phyloP scores from a whole-genome alignment of 2,797 vertebrate genomes.

The Myotis myotis region DNA sequence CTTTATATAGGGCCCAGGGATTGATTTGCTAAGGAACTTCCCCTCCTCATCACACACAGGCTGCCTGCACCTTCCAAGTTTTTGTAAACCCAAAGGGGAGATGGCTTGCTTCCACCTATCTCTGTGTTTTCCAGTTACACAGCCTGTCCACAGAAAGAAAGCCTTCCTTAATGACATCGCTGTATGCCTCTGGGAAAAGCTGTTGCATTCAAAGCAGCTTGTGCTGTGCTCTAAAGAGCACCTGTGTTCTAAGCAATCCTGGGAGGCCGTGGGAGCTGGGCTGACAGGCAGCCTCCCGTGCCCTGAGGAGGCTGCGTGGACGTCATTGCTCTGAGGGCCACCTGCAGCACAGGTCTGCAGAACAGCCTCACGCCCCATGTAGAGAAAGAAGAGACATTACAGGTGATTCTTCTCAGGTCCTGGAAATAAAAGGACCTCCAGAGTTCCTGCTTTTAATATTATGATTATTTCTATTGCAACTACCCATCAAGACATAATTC shows the following conservation, averaged over 20 bases:
- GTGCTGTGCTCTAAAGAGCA: neutral
- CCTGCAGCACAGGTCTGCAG: neutral
- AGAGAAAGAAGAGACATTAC: neutral
- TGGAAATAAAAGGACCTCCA: no score
- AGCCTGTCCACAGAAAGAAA: neutral
- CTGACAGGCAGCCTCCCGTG: accelerated
- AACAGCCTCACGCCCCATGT: neutral
- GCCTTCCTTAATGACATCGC: neutral
- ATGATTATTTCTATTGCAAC: neutral
- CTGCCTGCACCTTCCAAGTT: neutral
- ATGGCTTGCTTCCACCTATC: neutral
- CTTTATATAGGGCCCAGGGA: neutral
- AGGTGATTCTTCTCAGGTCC: neutral
- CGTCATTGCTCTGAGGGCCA: neutral
- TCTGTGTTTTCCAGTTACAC: neutral
- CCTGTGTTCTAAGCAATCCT: neutral
- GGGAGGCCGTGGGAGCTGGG: neutral
- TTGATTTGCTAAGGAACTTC: neutral
- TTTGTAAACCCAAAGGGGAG: neutral
- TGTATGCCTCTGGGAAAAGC: neutral
- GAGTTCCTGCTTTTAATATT: neutral
- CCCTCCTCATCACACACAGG: neutral
- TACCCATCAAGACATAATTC: neutral
- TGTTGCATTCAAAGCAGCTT: neutral
- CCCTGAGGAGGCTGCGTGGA: accelerated